Evolutionary conservation across 2,888 invertebrate genomes (phyloP), one percentile per base, ranked within the genome.

Genomic region (Andrena camellia): DNA sequence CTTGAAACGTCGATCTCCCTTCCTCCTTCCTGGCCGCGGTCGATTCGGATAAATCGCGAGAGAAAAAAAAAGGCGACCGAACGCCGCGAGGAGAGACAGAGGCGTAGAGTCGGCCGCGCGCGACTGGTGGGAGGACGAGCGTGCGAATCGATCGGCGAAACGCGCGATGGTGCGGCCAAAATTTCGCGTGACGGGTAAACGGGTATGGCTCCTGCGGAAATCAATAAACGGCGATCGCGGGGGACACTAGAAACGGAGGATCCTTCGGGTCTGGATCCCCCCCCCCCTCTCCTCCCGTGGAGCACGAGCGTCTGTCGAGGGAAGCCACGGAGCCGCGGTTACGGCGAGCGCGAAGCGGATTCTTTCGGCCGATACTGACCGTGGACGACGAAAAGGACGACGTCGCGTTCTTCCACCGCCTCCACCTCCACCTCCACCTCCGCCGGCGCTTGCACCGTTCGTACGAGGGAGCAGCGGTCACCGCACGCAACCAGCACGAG

Each of bases 201-300:
- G 87, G 83, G 86, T 85, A 80, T 78, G 68, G 83, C 86, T 80
- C 82, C 84, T 84, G 85, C 82, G 85, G 90, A 90, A 90, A 92
- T 92, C 92, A 92, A 92, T 92, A 92, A 91, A 89, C 88, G 89
- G 83, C 86, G 89, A 91, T 92, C 90, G 87, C 86, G 83, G 73
- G 73, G 85, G 85, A 83, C 29, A 68, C 52, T 42, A 42, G 64
- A 31, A 42, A 29, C 33, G 3, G 35, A 60, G 35, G 62, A 35
- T 62, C 62, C 33, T 33, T 33, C 31, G 60, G 31, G 26, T 62
- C 60, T 33, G 31, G 31, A n/a, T 20, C 23, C 23, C 10, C 10
- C 10, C 3, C 54, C 8, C 10, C 23, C 23, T 1, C 20, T 13
- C 1, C 2, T 5, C 20, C 35, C 23, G 23, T 20, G 26, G 57